Conservation (phyloP, 2,113 vertebrate species). For the Petrocephalus zakoni region DNA sequence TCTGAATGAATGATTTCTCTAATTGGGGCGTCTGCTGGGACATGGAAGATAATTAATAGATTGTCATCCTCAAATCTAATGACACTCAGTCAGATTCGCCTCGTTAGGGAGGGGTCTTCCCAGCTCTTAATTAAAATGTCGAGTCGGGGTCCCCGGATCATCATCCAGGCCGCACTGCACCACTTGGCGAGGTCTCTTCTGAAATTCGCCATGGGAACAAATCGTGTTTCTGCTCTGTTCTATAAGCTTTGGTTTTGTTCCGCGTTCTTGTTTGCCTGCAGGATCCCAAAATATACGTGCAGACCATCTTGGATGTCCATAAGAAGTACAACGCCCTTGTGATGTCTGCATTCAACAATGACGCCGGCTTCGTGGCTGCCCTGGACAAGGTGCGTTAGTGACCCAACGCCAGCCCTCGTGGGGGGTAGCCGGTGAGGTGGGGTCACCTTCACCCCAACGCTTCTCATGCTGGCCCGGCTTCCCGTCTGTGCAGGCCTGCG, state of each 20-base stretch:
- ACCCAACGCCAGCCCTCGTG: background rate
- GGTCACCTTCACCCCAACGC: background rate
- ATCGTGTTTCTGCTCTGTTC: background rate
- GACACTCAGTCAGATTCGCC: background rate
- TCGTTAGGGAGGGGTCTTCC: background rate
- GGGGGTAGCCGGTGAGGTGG: background rate
- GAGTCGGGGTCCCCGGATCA: background rate
- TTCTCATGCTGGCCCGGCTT: background rate
- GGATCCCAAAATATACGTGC: conserved; percentile 99
- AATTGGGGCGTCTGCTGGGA: background rate
- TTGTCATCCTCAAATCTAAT: background rate
- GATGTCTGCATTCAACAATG: conserved; percentile 98
- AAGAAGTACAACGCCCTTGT: conserved; percentile 98
- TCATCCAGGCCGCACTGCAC: background rate
- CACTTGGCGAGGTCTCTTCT: background rate
- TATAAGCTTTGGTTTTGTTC: background rate
- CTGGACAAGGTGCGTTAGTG: conserved; percentile 77
- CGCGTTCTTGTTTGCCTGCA: conserved; percentile 37
- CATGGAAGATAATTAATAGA: background rate
- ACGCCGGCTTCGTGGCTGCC: conserved; percentile 93
- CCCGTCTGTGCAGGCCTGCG: conserved; percentile 74
- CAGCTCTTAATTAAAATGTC: background rate
- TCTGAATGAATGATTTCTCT: background rate
- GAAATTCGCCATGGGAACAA: background rate
- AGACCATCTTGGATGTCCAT: conserved; percentile 96